Evolutionary conservation across 2,113 vertebrate species (phyloP).

Genomic region (Bubo bubo): DNA sequence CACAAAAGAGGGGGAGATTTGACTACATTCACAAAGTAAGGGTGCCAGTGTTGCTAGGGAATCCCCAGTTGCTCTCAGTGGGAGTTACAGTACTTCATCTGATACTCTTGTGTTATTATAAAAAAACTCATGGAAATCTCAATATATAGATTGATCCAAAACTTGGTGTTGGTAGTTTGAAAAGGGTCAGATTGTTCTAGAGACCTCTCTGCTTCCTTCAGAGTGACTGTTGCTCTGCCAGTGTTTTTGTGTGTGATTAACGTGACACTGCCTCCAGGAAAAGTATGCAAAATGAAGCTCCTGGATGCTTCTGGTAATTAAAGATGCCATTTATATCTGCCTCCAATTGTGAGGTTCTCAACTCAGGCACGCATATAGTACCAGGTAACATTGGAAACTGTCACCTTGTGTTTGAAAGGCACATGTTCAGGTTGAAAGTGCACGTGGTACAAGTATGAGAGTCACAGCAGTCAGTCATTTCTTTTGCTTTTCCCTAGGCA

Average conservation of each 20-base stretch:
- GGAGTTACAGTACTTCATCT: neutral
- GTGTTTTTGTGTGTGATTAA: neutral
- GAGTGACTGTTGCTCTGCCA: neutral
- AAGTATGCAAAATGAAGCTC: neutral
- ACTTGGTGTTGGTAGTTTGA: neutral
- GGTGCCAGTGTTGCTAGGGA: neutral
- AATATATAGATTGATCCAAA: neutral
- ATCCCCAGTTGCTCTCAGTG: neutral
- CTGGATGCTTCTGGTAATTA: neutral
- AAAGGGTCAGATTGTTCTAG: neutral
- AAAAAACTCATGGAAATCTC: neutral
- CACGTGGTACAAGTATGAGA: accelerated
- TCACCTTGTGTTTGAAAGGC: neutral
- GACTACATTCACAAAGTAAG: neutral
- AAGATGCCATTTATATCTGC: neutral
- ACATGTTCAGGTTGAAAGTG: neutral
- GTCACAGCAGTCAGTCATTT: neutral
- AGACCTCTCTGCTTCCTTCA: neutral
- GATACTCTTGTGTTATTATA: neutral
- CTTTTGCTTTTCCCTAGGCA: neutral
- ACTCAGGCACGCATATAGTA: too few species aligned
- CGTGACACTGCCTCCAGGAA: neutral
- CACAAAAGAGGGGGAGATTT: neutral
- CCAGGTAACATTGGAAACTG: neutral
- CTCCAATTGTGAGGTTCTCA: neutral